phyloP scores from a whole-genome alignment of 2,113 vertebrate species.

The Dicerorhinus sumatrensis region DNA sequence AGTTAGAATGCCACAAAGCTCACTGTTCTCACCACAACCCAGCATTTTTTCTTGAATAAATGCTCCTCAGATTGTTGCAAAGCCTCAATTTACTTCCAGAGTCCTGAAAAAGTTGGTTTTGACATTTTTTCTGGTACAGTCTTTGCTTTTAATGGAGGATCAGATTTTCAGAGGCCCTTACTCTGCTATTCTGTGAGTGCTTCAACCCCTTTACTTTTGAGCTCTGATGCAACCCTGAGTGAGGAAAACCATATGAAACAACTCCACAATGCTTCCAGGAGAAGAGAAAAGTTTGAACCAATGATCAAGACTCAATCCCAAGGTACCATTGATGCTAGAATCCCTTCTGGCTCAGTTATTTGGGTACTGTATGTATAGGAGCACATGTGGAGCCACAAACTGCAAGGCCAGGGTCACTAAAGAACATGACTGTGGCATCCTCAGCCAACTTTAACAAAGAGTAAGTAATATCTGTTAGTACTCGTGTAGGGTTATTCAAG shows the following conservation, averaged over 20 bases:
- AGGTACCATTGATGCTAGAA: not conserved
- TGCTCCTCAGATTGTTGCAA: too few species aligned
- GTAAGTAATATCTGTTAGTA: not conserved
- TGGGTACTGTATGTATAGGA: not conserved
- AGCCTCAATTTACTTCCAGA: too few species aligned
- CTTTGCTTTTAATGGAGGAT: not conserved
- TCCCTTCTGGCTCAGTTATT: not conserved
- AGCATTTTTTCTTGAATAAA: too few species aligned
- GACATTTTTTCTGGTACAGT: not conserved
- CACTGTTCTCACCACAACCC: too few species aligned
- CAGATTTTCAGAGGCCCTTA: not conserved
- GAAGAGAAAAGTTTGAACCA: not conserved
- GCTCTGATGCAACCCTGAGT: not conserved
- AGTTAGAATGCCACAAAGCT: not conserved
- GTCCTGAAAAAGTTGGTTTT: too few species aligned
- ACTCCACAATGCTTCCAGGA: not conserved
- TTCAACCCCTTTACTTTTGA: not conserved
- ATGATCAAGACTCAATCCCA: not conserved
- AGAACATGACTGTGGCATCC: not conserved
- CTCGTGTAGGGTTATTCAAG: not conserved
- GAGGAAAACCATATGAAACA: not conserved
- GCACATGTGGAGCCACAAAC: not conserved
- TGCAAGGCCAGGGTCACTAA: not conserved
- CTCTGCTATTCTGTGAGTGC: not conserved
- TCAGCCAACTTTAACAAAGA: not conserved